Base-by-base conservation (phyloP, 2,797 vertebrate species). In the Orientallactaga sibirica region DNA sequence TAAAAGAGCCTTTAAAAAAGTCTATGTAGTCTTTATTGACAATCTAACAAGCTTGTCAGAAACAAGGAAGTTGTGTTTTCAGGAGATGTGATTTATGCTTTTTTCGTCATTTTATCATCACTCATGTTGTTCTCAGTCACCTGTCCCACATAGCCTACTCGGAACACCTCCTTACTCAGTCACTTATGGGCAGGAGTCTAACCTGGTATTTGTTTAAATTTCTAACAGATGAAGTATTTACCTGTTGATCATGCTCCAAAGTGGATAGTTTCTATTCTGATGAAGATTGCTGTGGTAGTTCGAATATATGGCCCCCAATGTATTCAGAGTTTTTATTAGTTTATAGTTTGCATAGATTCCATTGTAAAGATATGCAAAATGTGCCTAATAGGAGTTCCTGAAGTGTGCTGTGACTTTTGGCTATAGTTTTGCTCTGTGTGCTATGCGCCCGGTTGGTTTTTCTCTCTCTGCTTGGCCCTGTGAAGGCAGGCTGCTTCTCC, bases 41-140 rank as follows among this genome's bases (percentile, higher is more conserved):
- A 86, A 78, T 55, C 81, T 71, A 43, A 78, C 9, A 86, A 88
- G n/a, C 86, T 58, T 78, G 41, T 16, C 33, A 76, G 48, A 93
- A 86, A 88, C 3, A 73, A 41, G 24, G 68, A 58, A 27, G 58
- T 62, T 52, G 16, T 62, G 25, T 86, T 93, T 37, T 52, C 67
- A 58, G 1, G 9, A 75, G 27, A 61, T 52, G 16, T 6, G 24
- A 6, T 3, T 91, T 82, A 41, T 68, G 61, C 27, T n/a, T 2
- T 7, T 64, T 20, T 64, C 24, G 61, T 61, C 10, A n/a, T 82
- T 75, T 90, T 25, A 7, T 55, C 48, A 37, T 43, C 0, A 8
- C 61, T 86, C 2, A 4, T 71, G 83, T 70, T 18, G 55, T 86
- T 74, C 20, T 66, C 75, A 41, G 70, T 61, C 52, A 71, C 43